phyloP scores from a whole-genome alignment of 2,888 invertebrate genomes.

The Itoplectis maculator region DNA sequence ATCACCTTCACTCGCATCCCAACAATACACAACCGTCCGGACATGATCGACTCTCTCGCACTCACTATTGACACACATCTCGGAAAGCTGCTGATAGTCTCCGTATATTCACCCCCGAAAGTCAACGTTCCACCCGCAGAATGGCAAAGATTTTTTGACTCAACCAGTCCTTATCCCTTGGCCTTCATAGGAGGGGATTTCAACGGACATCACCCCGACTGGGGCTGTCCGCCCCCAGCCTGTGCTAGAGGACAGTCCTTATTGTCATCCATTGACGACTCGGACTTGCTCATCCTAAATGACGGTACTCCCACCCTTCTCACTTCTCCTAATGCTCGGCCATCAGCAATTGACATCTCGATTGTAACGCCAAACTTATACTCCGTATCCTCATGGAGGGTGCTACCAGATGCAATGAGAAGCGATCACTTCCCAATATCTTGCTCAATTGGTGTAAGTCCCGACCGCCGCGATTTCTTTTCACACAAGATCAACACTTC shows the following conservation, averaged over 20 bases:
- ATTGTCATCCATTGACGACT: not conserved
- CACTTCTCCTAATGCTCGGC: slow-evolving; percentile 9
- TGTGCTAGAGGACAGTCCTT: slow-evolving; percentile 1
- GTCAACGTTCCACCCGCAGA: not conserved
- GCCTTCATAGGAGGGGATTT: slow-evolving; percentile 49
- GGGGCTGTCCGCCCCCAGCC: slow-evolving; percentile 37
- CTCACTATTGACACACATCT: slow-evolving; percentile 4
- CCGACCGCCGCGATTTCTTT: not conserved
- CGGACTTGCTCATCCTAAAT: slow-evolving; percentile 45
- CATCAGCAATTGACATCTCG: slow-evolving; percentile 44
- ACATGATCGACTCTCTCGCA: slow-evolving; percentile 35
- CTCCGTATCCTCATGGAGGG: slow-evolving; percentile 37
- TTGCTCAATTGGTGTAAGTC: not conserved
- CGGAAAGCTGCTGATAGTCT: slow-evolving; percentile 9
- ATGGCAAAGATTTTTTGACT: slow-evolving; percentile 27
- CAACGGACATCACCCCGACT: slow-evolving; percentile 53
- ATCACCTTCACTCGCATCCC: slow-evolving; percentile 15
- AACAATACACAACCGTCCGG: not conserved
- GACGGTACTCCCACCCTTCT: slow-evolving; percentile 43
- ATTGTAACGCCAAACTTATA: slow-evolving; percentile 39
- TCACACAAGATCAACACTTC: not conserved
- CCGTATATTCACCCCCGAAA: slow-evolving; percentile 12
- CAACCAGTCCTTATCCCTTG: not conserved
- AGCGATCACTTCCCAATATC: slow-evolving; percentile 53
- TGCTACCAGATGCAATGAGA: slow-evolving; percentile 24